Conservation (phyloP, 2,888 invertebrate species). For the Macrophya alboannulata region DNA sequence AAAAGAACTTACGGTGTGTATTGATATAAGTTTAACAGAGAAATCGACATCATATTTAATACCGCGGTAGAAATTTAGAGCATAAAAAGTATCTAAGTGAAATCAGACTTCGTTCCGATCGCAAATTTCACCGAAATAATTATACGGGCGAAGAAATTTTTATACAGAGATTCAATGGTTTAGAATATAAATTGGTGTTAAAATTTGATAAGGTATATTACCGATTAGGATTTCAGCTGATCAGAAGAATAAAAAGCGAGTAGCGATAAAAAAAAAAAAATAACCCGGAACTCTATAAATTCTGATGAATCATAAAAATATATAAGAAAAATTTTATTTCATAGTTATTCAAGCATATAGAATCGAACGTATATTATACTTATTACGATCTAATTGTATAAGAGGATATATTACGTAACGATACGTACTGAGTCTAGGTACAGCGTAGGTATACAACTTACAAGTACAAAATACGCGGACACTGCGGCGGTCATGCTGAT, state of each 20-base stretch:
- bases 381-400: not conserved
- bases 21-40: not conserved
- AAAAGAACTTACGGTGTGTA: not conserved
- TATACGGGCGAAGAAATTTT: not conserved
- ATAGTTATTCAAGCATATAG: not conserved
- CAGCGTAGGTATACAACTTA: not conserved
- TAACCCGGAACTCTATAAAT: not conserved
- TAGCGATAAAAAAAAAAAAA: not conserved
- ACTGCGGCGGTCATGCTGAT: conserved; percentile 13
- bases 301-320: not conserved
- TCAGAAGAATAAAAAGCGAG: not conserved
- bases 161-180: too few species aligned
- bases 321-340: not conserved
- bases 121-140: conserved; percentile 11
- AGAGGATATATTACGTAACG: not conserved
- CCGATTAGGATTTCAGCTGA: not conserved
- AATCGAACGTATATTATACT: not conserved
- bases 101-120: not conserved
- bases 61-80: not conserved
- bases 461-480: not conserved
- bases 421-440: not conserved
- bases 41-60: conserved; percentile 6
- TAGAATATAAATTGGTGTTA: not conserved
- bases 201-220: not conserved
- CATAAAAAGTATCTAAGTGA: not conserved